Conservation (phyloP, 2,113 vertebrate genomes). For the Thamnophis sirtalis region DNA sequence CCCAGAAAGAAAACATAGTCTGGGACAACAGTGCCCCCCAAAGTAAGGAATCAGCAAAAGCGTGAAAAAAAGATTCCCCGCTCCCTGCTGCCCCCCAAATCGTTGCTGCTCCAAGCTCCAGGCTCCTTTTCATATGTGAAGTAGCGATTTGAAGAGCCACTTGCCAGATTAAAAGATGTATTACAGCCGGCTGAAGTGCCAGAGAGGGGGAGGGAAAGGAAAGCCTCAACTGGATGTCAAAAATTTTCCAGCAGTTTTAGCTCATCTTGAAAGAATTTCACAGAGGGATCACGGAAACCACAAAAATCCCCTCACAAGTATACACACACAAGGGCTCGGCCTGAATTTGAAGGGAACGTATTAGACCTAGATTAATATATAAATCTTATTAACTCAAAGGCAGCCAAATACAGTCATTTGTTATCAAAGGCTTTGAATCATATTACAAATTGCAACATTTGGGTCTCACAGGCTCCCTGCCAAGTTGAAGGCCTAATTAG, state of each 20-base stretch:
- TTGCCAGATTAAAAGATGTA: conserved; percentile 8
- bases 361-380: conserved; percentile 70
- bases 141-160: conserved; percentile 42
- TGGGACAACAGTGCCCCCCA: conserved; percentile 76
- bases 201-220: conserved; percentile 41
- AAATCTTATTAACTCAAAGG: conserved; percentile 75
- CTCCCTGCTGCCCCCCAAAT: neutral
- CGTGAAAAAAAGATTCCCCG: neutral
- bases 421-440: conserved; percentile 69
- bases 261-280: conserved; percentile 63
- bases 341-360: conserved; percentile 63
- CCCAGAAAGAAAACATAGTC: neutral
- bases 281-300: conserved; percentile 54
- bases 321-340: conserved; percentile 43
- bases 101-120: neutral
- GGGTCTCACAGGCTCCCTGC: conserved; percentile 65
- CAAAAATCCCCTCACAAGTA: conserved; percentile 35
- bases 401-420: conserved; percentile 69
- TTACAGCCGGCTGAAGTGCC: conserved; percentile 18
- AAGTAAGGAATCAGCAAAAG: conserved; percentile 50
- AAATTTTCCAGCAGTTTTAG: conserved; percentile 66
- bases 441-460: conserved; percentile 71
- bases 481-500: conserved; percentile 74
- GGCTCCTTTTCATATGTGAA: conserved; percentile 21
- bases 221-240: conserved; percentile 34